Evolutionary conservation across 2,797 vertebrate genomes (phyloP).

Genomic region (Monodelphis domestica): DNA sequence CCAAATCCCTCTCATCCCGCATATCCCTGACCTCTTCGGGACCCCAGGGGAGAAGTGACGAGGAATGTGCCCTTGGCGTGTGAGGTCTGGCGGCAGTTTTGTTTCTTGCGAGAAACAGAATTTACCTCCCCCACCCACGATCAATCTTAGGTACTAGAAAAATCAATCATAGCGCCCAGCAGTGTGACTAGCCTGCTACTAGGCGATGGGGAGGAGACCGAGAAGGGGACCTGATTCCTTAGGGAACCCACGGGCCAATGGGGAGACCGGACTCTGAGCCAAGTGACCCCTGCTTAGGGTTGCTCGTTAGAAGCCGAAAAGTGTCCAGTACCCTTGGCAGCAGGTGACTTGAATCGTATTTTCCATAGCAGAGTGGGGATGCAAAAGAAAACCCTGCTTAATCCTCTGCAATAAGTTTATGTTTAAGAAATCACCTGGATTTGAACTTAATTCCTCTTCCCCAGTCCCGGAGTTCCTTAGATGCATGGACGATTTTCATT

Average conservation of each 20-base stretch:
- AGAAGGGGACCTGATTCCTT: not conserved
- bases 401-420: not conserved
- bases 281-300: not conserved
- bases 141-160: not conserved
- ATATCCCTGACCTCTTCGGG: not conserved
- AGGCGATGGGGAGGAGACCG: not conserved
- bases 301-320: not conserved
- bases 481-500: not conserved
- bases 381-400: not conserved
- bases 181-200: not conserved
- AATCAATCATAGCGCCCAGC: not conserved
- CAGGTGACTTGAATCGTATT: not conserved
- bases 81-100: not conserved
- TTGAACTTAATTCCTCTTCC: not conserved
- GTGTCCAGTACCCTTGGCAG: not conserved
- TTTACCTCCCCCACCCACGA: not conserved
- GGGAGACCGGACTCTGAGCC: not conserved
- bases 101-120: not conserved
- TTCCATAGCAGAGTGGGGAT: not conserved
- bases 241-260: not conserved
- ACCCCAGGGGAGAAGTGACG: not conserved
- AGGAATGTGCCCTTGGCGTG: not conserved
- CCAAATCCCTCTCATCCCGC: too few species aligned
- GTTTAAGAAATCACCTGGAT: not conserved
- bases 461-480: not conserved